A percentile compares a stretch with the other conserved stretches of the same genome.
phyloP scores from a whole-genome alignment of 2,888 invertebrate species.

The Pollenia labialis region DNA sequence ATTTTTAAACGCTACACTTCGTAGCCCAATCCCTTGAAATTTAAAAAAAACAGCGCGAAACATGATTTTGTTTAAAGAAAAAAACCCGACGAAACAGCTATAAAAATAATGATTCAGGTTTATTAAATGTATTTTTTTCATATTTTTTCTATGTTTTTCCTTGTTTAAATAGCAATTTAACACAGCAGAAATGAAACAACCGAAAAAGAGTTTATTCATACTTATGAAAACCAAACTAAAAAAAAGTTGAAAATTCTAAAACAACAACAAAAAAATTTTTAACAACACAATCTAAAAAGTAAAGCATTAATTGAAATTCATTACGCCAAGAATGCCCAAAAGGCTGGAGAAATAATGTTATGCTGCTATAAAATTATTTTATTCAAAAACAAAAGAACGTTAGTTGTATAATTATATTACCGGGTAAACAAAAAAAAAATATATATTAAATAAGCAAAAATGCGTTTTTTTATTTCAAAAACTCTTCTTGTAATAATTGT shows the following conservation, averaged over 20 bases:
- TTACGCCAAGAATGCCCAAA: slow-evolving; percentile 17
- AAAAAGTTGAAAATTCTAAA: too few relatives aligned
- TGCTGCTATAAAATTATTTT: neutral
- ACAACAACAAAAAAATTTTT: neutral
- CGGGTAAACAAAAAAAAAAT: too few relatives aligned
- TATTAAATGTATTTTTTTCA: neutral
- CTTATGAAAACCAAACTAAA: neutral
- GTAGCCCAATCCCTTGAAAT: neutral
- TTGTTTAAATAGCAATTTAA: slow-evolving; percentile 3
- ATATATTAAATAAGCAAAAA: too few relatives aligned
- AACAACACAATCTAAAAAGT: slow-evolving; percentile 28
- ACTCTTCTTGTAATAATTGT: too few relatives aligned
- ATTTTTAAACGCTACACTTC: neutral
- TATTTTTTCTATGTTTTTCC: neutral
- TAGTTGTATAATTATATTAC: too few relatives aligned
- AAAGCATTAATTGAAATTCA: slow-evolving; percentile 40
- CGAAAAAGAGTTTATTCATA: neutral
- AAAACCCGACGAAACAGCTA: slow-evolving; percentile 43
- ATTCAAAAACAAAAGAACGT: neutral
- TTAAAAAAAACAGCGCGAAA: neutral
- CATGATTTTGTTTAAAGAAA: slow-evolving; percentile 29
- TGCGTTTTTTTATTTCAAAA: too few relatives aligned
- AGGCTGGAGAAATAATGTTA: neutral
- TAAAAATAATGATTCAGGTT: slow-evolving; percentile 32
- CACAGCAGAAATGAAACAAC: neutral